Conservation (phyloP, 2,888 invertebrate genomes). For the Sinodicranocentrus sp. region DNA sequence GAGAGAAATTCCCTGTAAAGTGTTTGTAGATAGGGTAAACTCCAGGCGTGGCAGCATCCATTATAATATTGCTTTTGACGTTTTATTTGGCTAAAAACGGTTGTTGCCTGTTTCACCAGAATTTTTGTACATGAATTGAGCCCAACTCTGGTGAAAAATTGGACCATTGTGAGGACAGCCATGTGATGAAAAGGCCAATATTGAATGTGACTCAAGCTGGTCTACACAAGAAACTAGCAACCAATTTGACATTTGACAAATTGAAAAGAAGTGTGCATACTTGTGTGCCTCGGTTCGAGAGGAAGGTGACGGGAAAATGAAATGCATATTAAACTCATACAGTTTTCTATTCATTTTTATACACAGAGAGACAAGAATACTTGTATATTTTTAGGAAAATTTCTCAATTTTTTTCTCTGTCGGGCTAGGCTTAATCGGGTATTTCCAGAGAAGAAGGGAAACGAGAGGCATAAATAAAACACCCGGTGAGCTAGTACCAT, state of each 20-base stretch:
- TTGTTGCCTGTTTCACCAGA: background rate
- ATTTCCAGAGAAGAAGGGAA: slow-evolving; percentile 2
- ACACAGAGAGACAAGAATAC: background rate
- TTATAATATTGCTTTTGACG: slow-evolving; percentile 64
- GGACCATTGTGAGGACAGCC: slow-evolving; percentile 40
- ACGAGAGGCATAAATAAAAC: slow-evolving; percentile 4
- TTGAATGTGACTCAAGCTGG: slow-evolving; percentile 48
- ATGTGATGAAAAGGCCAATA: slow-evolving; percentile 54
- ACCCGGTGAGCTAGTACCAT: too few species aligned
- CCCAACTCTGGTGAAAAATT: slow-evolving; percentile 39
- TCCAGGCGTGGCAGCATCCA: slow-evolving; percentile 68
- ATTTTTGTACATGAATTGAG: slow-evolving; percentile 4
- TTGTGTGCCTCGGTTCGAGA: background rate
- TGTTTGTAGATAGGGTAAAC: too few species aligned
- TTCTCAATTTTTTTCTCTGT: background rate
- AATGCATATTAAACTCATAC: background rate
- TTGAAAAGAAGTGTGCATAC: slow-evolving; percentile 46
- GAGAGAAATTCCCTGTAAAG: too few species aligned
- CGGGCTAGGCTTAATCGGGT: slow-evolving; percentile 35
- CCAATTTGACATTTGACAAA: slow-evolving; percentile 69
- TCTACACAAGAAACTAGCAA: slow-evolving; percentile 41
- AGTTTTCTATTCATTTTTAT: too few species aligned
- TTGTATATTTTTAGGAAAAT: slow-evolving; percentile 4
- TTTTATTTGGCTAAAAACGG: slow-evolving; percentile 30
- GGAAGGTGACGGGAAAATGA: background rate